Evolutionary conservation across 2,797 vertebrate species (phyloP), one percentile per base, ranked within the genome.

Genomic region (Anguilla obscura): DNA sequence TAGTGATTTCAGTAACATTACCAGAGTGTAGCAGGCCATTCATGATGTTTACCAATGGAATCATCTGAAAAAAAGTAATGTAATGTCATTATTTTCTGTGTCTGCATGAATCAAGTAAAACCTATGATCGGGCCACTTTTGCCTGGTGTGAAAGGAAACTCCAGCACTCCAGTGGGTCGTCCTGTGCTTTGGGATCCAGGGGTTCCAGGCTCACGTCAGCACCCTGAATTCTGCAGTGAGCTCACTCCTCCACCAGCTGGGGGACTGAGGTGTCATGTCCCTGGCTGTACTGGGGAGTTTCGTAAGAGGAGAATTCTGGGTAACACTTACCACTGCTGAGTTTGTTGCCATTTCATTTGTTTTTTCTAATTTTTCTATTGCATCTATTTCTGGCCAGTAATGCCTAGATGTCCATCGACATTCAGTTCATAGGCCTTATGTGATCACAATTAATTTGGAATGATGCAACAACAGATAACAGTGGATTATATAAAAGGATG

Each of bases 141-240:
- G 30, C 30, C 9, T 74, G 8, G 66, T 30, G 27, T 27, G 7
- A 71, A 71, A 71, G 27, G 24, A 71, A 71, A 7, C 8, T 71
- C 63, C 14, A n/a, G n/a, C 66, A 71, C 27, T 27, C 6, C 27
- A 45, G 40, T 45, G 40, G 40, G 40, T 45, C 40, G 40, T 5
- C 40, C 0, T 27, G 60, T 86, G 56, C 85, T 14, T 10, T 74
- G 86, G 76, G 52, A 50, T 86, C 56, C 5, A 58, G 84, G 86
- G 89, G 79, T 76, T 74, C 60, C 88, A 83, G 84, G 83, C 33
- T 88, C 69, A 87, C 85, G n/a, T 79, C 86, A 80, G 54, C 83
- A 82, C 21, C 83, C 83, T 66, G 60, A 50, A 40, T 63, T 63
- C 4, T 63, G 58, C 40, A 63, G 4, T 80, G 84, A 84, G 79